Percentiles rank a stretch among this genome's conserved stretches.
These are phyloP conservation scores for Ophraella communa DNA, from an alignment of 2,888 invertebrate species.

Conservation along the genomic window DNA sequence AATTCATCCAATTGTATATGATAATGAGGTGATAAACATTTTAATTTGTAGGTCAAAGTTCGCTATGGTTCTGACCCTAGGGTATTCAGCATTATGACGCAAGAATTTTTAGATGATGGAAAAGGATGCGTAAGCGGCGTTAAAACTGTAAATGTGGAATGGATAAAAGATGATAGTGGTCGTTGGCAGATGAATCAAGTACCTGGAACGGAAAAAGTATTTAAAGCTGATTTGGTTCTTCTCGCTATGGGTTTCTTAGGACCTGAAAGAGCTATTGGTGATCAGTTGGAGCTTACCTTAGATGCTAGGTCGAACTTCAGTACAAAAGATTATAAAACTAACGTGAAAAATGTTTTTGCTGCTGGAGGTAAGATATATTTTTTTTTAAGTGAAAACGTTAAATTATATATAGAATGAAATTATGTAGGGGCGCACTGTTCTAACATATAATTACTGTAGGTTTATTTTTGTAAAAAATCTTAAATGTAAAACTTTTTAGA, in stretches of 20 bases:
- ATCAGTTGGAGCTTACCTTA: constrained; percentile 78
- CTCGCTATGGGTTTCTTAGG: constrained; percentile 99
- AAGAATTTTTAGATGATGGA: constrained; percentile 92
- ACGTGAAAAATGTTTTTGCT: constrained; percentile 89
- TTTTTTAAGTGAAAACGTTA: too few relatives aligned
- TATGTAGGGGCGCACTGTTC: too few relatives aligned
- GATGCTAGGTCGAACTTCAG: constrained; percentile 94
- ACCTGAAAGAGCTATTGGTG: constrained; percentile 88
- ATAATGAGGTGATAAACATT: too few relatives aligned
- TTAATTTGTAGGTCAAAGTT: constrained; percentile 66
- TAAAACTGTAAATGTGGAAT: constrained; percentile 87
- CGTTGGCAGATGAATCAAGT: constrained; percentile 94
- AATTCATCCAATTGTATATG: too few relatives aligned
- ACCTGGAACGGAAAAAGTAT: constrained; percentile 78
- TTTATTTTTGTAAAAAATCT: too few relatives aligned
- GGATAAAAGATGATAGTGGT: constrained; percentile 90
- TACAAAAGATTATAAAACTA: constrained; percentile 88
- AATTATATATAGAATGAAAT: too few relatives aligned
- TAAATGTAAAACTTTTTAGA: too few relatives aligned
- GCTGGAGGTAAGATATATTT: constrained; percentile 93
- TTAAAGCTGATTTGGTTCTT: constrained; percentile 88
- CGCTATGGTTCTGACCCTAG: constrained; percentile 92
- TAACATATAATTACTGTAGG: too few relatives aligned
- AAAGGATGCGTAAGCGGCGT: constrained; percentile 90
- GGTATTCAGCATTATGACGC: constrained; percentile 90